Evolutionary conservation across 2,113 vertebrate species (phyloP).

Genomic region (Pangasianodon gigas): DNA sequence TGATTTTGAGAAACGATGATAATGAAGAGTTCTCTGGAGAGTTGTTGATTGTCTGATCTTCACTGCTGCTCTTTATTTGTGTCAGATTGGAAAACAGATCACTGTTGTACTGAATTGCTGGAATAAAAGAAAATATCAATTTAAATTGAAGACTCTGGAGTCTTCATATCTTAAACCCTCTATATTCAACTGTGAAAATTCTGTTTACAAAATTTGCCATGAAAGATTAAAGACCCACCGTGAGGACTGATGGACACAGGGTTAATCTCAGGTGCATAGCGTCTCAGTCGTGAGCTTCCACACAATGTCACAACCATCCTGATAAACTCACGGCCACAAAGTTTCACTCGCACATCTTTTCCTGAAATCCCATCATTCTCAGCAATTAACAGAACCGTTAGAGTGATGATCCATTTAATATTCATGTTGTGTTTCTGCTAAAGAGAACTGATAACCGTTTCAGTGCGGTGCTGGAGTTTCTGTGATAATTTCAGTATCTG

Average conservation of each 20-base stretch:
- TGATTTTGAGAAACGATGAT: not conserved
- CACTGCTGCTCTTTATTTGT: not conserved
- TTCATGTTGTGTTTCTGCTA: conserved; percentile 56
- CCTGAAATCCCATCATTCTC: conserved; percentile 41
- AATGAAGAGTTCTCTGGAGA: conserved; percentile 5
- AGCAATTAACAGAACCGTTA: conserved; percentile 59
- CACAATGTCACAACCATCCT: conserved; percentile 69
- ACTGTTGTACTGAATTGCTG: conserved; percentile 50
- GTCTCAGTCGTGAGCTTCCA: conserved; percentile 68
- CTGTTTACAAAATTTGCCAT: not conserved
- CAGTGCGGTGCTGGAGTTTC: not conserved
- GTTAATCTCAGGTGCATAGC: conserved; percentile 49
- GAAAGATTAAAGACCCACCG: conserved; percentile 57
- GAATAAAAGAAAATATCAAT: not conserved
- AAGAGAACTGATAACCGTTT: not conserved
- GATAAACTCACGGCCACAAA: conserved; percentile 73
- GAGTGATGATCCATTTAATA: conserved; percentile 53
- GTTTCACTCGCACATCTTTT: conserved; percentile 67
- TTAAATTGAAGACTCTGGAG: not conserved
- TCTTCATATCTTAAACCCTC: not conserved
- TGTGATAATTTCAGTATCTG: not conserved
- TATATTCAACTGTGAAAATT: not conserved
- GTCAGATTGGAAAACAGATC: conserved; percentile 28
- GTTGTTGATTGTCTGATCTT: not conserved
- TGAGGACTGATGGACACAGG: conserved; percentile 35